Percentiles rank a stretch among this genome's conserved stretches.
These are phyloP conservation scores for Girardinichthys multiradiatus DNA, from an alignment of 2,113 vertebrate genomes.

Conservation along the genomic window DNA sequence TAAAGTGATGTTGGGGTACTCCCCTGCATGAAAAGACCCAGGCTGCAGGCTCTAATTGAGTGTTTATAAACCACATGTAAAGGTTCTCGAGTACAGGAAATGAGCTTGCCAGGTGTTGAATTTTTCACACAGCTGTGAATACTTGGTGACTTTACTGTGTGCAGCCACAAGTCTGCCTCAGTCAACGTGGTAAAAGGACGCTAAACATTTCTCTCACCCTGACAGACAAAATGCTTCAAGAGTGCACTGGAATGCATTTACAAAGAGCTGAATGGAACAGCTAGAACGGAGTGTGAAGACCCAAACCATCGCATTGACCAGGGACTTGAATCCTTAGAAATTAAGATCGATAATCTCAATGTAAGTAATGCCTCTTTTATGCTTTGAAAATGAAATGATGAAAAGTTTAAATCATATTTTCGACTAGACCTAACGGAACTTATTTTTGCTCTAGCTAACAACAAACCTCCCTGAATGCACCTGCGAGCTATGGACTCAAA, in stretches of 20 bases:
- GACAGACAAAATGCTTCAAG: conserved; percentile 32
- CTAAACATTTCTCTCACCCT: conserved; percentile 26
- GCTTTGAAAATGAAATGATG: not conserved
- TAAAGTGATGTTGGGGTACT: conserved; percentile 14
- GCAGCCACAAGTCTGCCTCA: conserved; percentile 37
- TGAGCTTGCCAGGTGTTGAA: conserved; percentile 49
- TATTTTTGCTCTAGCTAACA: conserved; percentile 10
- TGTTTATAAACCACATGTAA: conserved; percentile 64
- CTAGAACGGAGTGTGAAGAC: accelerated
- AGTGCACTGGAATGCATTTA: conserved; percentile 64
- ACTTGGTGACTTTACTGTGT: conserved; percentile 8
- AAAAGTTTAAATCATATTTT: not conserved
- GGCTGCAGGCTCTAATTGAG: conserved; percentile 34
- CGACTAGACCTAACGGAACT: not conserved
- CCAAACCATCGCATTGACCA: accelerated
- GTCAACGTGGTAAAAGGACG: conserved; percentile 11
- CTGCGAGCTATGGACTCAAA: conserved; percentile 8
- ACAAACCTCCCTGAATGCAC: not conserved
- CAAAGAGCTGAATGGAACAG: conserved; percentile 29
- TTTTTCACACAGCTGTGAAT: conserved; percentile 36
- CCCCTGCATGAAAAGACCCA: conserved; percentile 28
- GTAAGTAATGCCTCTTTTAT: conserved; percentile 39
- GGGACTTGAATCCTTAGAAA: accelerated
- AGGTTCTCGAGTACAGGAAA: conserved; percentile 73
- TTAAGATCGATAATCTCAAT: accelerated